phyloP scores from a whole-genome alignment of 2,113 vertebrate genomes.

The Cyphomyrus plagiostoma region DNA sequence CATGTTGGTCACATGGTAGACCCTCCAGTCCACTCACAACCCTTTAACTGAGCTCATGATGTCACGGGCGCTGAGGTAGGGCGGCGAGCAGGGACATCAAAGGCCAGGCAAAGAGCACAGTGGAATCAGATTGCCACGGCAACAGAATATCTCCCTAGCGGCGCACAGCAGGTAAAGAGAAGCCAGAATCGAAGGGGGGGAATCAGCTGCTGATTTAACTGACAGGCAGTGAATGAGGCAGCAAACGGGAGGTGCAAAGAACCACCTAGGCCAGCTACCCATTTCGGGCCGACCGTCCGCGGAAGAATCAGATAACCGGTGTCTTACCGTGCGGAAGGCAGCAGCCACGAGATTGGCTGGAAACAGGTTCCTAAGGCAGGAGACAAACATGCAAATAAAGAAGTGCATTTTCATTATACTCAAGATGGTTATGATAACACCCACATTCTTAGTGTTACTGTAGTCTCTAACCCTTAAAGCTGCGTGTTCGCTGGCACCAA shows the following conservation, averaged over 20 bases:
- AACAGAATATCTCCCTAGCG: background rate
- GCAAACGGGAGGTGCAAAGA: background rate
- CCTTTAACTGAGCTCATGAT: background rate
- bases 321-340: conserved; percentile 84
- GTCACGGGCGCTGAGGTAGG: background rate
- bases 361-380: conserved; percentile 81
- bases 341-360: conserved; percentile 89
- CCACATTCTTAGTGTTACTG: background rate
- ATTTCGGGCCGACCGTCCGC: background rate
- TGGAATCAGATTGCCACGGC: background rate
- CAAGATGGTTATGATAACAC: background rate
- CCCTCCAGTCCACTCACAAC: background rate
- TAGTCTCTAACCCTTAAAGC: background rate
- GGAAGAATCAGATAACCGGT: background rate
- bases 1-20: background rate
- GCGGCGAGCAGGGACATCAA: background rate
- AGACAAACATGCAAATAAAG: conserved; percentile 16
- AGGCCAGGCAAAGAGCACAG: background rate
- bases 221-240: background rate
- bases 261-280: background rate
- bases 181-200: background rate
- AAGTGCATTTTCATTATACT: background rate
- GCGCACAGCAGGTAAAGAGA: background rate
- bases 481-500: background rate
- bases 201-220: background rate